Percentiles rank a stretch among this genome's conserved stretches.
These are phyloP conservation scores for Macrobrachium nipponense DNA, from an alignment of 1,140 invertebrate species.

Conservation along the genomic window DNA sequence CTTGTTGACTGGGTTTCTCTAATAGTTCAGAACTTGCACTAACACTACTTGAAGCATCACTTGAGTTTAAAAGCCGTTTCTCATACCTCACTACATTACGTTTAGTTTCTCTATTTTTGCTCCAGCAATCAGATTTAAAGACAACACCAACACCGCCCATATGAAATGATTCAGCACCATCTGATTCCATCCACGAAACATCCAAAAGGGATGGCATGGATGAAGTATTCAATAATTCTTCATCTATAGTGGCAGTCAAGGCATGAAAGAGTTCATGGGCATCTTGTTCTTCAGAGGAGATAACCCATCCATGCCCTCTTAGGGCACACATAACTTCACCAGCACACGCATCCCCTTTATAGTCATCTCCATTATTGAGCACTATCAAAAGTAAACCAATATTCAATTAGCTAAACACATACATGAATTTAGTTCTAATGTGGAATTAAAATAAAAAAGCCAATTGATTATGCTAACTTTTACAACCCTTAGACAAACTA, in stretches of 20 bases:
- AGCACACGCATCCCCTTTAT: slow-evolving; percentile 46
- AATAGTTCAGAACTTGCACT: no score
- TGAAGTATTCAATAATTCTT: slow-evolving; percentile 74
- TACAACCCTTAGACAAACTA: no score
- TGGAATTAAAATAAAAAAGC: no score
- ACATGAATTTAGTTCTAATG: no score
- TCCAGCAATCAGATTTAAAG: slow-evolving; percentile 33
- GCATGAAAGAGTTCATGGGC: slow-evolving; percentile 92
- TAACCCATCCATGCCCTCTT: slow-evolving; percentile 82
- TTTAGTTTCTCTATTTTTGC: not conserved
- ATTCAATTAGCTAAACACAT: not conserved
- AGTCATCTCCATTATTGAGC: slow-evolving; percentile 40
- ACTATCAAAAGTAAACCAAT: slow-evolving; percentile 17
- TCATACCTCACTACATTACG: no score
- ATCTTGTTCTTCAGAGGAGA: slow-evolving; percentile 91
- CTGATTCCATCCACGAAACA: slow-evolving; percentile 45
- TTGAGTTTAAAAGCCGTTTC: no score
- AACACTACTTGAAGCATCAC: no score
- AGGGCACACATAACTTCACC: slow-evolving; percentile 72
- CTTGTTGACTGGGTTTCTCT: no score
- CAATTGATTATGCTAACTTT: no score
- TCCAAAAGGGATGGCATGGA: slow-evolving; percentile 41
- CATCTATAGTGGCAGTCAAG: slow-evolving; percentile 85
- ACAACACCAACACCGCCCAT: slow-evolving; percentile 49
- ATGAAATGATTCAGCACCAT: not conserved